These are phyloP conservation scores for Plemyria rubiginata DNA, from an alignment of 2,888 invertebrate genomes.

Conservation along the genomic window DNA sequence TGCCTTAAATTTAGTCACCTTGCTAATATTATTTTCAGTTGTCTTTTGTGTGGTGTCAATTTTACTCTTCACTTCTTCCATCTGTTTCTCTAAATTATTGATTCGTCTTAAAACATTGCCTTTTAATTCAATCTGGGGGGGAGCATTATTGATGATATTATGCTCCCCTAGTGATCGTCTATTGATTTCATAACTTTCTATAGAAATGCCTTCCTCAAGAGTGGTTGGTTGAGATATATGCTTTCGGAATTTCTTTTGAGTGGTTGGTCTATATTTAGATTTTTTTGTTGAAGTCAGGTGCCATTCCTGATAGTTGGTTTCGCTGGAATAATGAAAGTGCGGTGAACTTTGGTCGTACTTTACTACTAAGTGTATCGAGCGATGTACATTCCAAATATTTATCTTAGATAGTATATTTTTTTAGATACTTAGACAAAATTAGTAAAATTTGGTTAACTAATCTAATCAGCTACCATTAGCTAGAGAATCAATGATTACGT, in stretches of 20 bases:
- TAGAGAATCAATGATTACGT: no score
- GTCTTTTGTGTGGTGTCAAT: conserved; percentile 4
- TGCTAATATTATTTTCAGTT: background rate
- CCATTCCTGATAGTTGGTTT: conserved; percentile 6
- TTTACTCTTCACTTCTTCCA: conserved; percentile 18
- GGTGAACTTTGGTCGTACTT: no score
- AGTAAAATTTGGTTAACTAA: no score
- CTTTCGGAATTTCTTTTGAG: conserved; percentile 9
- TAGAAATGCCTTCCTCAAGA: conserved; percentile 30
- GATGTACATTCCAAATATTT: no score
- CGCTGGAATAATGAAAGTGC: conserved; percentile 2
- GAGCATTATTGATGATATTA: background rate
- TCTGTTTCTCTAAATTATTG: conserved; percentile 18
- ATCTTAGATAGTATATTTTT: no score
- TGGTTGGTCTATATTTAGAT: conserved; percentile 5
- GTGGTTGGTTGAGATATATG: background rate
- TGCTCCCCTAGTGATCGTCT: conserved; percentile 1
- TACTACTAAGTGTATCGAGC: no score
- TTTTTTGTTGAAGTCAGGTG: background rate
- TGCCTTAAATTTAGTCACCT: background rate
- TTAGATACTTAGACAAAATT: no score
- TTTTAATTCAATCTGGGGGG: conserved; percentile 8
- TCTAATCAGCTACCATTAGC: no score
- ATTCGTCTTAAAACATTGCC: conserved; percentile 17
- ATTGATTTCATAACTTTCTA: conserved; percentile 22